Conservation (phyloP, 2,113 vertebrate genomes). For the Triplophysa dalaica region DNA sequence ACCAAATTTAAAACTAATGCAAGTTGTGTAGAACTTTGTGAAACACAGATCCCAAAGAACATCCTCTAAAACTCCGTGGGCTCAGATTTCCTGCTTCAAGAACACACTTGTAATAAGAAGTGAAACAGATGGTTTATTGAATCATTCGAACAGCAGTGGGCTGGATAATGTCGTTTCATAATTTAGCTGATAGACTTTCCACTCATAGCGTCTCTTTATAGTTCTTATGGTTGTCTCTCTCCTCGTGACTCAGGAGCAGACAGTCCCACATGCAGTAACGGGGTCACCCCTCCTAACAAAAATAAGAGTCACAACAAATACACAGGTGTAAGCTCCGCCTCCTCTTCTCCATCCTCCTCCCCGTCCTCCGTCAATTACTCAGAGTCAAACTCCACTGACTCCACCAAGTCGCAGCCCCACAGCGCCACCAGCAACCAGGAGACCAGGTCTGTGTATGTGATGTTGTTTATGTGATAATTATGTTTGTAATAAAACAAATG, state of each 20-base stretch:
- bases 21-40: not conserved
- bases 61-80: not conserved
- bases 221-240: not conserved
- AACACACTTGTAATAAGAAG: not conserved
- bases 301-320: conserved; percentile 92
- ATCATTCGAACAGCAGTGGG: not conserved
- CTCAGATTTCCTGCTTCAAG: not conserved
- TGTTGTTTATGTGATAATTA: conserved; percentile 50
- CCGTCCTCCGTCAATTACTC: conserved; percentile 97
- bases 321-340: conserved; percentile 86
- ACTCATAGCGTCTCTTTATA: not conserved
- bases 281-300: conserved; percentile 85
- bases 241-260: conserved; percentile 78
- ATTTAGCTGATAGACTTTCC: not conserved
- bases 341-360: conserved; percentile 90
- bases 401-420: conserved; percentile 96
- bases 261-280: conserved; percentile 97
- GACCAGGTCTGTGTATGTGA: conserved; percentile 79
- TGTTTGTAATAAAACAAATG: too few species aligned
- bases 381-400: conserved; percentile 97
- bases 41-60: not conserved
- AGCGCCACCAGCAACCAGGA: conserved; percentile 96
- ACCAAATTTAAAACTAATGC: too few species aligned
- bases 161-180: not conserved
- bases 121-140: not conserved